Conservation (phyloP, 2,888 invertebrate genomes). For the Palloptera scutellata region DNA sequence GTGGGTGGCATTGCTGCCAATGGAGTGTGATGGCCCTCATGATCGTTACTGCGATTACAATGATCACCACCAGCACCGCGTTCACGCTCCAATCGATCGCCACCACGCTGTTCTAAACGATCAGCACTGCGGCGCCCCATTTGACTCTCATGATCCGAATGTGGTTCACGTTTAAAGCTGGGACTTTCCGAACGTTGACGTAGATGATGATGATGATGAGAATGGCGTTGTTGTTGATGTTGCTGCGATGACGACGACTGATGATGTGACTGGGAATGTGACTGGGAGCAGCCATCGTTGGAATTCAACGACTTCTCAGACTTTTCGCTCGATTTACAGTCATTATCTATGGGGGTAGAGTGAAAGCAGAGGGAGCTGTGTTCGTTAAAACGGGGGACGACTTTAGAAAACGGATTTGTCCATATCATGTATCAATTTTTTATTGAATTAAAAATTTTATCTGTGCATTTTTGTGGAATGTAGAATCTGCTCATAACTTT, state of each 20-base stretch:
- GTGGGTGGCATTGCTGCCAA: slow-evolving; percentile 60
- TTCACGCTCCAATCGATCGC: slow-evolving; percentile 44
- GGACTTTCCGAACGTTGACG: slow-evolving; percentile 58
- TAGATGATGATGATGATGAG: slow-evolving; percentile 42
- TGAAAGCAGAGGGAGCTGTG: slow-evolving; percentile 54
- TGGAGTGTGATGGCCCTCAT: slow-evolving; percentile 43
- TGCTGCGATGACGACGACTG: slow-evolving; percentile 35
- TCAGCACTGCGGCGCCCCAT: slow-evolving; percentile 48
- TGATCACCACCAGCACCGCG: slow-evolving; percentile 41
- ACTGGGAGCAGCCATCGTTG: slow-evolving; percentile 48
- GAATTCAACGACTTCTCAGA: slow-evolving; percentile 54
- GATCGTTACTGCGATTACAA: slow-evolving; percentile 54
- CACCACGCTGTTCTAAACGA: slow-evolving; percentile 49
- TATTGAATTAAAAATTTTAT: neutral
- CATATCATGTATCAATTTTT: neutral
- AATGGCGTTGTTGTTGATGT: slow-evolving; percentile 35
- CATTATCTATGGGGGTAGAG: slow-evolving; percentile 54
- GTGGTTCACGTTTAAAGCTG: slow-evolving; percentile 60
- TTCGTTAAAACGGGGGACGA: slow-evolving; percentile 41
- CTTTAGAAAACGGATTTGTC: neutral
- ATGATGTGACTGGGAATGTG: slow-evolving; percentile 35
- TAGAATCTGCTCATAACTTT: neutral
- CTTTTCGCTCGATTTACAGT: slow-evolving; percentile 61
- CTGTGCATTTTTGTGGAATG: neutral
- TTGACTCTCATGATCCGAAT: slow-evolving; percentile 55